These are phyloP conservation scores for Cottus gobio DNA, from an alignment of 2,113 vertebrate species.

Conservation along the genomic window DNA sequence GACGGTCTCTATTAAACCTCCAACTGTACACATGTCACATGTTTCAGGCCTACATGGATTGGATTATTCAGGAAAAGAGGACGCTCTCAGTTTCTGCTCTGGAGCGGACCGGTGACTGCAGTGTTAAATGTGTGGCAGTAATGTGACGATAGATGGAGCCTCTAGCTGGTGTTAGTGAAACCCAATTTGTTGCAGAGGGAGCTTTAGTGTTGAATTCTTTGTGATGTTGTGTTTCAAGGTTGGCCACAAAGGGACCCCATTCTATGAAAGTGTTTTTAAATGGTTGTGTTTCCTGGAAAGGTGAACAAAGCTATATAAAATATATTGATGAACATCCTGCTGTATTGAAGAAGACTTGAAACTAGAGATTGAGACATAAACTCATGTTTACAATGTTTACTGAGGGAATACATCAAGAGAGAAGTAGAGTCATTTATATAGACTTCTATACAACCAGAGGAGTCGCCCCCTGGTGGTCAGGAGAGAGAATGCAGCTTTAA, in stretches of 20 bases:
- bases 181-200: not conserved
- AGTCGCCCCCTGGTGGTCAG: too few species aligned
- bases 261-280: too few species aligned
- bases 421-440: too few species aligned
- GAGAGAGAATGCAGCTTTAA: too few species aligned
- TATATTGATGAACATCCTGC: not conserved
- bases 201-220: not conserved
- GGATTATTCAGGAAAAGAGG: conserved; percentile 32
- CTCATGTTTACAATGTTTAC: too few species aligned
- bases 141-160: not conserved
- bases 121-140: not conserved
- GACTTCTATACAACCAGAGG: too few species aligned
- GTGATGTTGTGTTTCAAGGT: not conserved
- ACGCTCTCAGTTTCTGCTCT: conserved; percentile 10
- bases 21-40: conserved; percentile 38
- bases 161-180: not conserved
- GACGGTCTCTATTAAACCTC: conserved; percentile 65
- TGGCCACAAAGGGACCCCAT: too few species aligned
- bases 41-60: conserved; percentile 39
- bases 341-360: not conserved
- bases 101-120: not conserved
- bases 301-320: too few species aligned
- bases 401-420: too few species aligned
- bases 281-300: not conserved
- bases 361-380: too few species aligned